These are phyloP conservation scores for Hypotaenidia philippensis DNA, from an alignment of 2,797 vertebrate genomes.

Conservation along the genomic window DNA sequence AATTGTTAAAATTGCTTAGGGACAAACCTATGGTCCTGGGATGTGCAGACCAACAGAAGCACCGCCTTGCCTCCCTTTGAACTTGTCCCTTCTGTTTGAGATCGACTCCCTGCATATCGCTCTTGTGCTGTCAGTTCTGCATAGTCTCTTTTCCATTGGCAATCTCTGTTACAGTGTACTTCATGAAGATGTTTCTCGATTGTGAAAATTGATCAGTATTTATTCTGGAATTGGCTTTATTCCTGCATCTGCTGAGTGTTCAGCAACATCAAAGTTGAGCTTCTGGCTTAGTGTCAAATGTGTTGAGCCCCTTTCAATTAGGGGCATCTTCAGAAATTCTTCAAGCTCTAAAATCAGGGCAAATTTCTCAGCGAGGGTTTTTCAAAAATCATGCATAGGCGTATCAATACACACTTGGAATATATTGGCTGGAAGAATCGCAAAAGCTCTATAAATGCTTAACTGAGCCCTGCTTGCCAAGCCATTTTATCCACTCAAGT, in stretches of 20 bases:
- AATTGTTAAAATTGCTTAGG: background rate
- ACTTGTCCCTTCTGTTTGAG: background rate
- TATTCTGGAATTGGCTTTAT: background rate
- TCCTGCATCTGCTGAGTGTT: background rate
- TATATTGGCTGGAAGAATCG: background rate
- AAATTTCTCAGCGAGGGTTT: background rate
- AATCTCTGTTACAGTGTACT: background rate
- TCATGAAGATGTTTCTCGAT: background rate
- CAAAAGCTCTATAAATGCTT: slow-evolving; percentile 11
- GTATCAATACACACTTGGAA: background rate
- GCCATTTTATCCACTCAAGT: background rate
- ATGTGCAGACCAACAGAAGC: background rate
- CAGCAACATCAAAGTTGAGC: background rate
- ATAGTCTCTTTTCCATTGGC: background rate
- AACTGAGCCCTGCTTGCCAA: background rate
- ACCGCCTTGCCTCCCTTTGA: background rate
- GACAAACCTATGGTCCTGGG: fast-evolving
- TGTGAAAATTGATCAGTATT: background rate
- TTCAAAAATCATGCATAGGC: background rate
- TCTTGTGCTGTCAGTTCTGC: background rate
- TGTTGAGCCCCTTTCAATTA: background rate
- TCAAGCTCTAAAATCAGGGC: background rate
- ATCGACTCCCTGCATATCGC: fast-evolving
- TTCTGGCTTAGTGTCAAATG: background rate
- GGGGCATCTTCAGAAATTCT: background rate